Conservation (phyloP, 2,888 invertebrate species). For the Anoplius nigerrimus region DNA sequence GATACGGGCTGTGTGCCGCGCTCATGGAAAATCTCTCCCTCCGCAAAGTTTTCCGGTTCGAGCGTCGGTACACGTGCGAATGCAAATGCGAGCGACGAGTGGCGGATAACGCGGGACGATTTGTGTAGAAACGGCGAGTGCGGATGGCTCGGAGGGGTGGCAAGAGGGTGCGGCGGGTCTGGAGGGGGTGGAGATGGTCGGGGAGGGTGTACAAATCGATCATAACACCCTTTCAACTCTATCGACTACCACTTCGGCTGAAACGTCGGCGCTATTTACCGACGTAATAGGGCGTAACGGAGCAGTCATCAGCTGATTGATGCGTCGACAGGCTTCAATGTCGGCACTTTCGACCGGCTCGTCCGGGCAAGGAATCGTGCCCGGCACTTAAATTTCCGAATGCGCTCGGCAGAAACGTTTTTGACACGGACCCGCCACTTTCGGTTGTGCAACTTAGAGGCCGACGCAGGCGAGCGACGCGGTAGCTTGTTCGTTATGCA, state of each 20-base stretch:
- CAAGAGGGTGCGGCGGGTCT: neutral
- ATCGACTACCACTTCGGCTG: constrained; percentile 40
- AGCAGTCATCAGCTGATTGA: constrained; percentile 65
- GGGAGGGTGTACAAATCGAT: constrained; percentile 27
- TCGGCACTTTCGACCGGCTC: constrained; percentile 1
- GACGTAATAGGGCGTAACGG: constrained; percentile 62
- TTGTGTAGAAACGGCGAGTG: neutral
- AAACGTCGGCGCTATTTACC: constrained; percentile 57
- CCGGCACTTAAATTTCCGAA: no score
- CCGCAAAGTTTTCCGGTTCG: no score
- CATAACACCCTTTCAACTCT: constrained; percentile 28
- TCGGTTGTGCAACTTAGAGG: no score
- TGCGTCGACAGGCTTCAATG: constrained; percentile 43
- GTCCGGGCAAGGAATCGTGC: neutral
- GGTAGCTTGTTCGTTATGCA: no score
- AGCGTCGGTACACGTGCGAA: no score
- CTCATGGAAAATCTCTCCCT: no score
- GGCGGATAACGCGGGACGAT: neutral
- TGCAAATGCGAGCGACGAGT: neutral
- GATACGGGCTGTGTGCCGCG: no score
- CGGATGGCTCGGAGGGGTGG: neutral
- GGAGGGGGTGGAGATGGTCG: neutral
- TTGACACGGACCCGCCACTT: no score
- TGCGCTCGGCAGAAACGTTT: no score
- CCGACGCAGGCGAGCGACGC: no score